phyloP scores from a whole-genome alignment of 2,888 invertebrate species.

The Cerastis rubricosa region DNA sequence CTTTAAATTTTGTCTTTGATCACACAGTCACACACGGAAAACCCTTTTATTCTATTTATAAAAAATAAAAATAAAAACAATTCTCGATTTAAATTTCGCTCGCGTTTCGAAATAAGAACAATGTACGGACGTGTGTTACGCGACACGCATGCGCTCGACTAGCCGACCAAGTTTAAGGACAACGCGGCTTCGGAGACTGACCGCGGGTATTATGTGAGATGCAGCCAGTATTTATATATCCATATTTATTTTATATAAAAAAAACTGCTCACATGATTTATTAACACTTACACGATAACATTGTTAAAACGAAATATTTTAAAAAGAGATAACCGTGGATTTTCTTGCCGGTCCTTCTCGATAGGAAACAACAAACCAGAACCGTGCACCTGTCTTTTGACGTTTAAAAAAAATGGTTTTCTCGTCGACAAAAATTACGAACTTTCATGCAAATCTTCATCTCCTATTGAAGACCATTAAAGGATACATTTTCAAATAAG shows the following conservation, averaged over 20 bases:
- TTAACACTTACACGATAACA: not conserved
- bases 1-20: not conserved
- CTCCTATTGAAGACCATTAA: no score
- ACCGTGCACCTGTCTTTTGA: not conserved
- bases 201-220: constrained; percentile 51
- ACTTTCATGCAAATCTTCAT: not conserved
- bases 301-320: not conserved
- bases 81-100: constrained; percentile 51
- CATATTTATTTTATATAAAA: not conserved
- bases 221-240: constrained; percentile 5
- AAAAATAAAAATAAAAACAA: not conserved
- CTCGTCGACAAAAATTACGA: not conserved
- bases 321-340: not conserved
- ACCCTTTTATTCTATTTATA: not conserved
- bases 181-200: constrained; percentile 59
- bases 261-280: not conserved
- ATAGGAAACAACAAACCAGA: not conserved
- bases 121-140: constrained; percentile 70
- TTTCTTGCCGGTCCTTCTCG: no score
- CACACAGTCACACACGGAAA: constrained; percentile 6
- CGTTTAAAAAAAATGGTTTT: not conserved
- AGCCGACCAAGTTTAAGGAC: constrained; percentile 82
- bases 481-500: no score
- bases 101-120: constrained; percentile 67
- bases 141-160: constrained; percentile 72